Percentiles rank a stretch among this genome's conserved stretches.
phyloP scores from a whole-genome alignment of 2,113 vertebrate genomes.

The Gymnarchus niloticus region DNA sequence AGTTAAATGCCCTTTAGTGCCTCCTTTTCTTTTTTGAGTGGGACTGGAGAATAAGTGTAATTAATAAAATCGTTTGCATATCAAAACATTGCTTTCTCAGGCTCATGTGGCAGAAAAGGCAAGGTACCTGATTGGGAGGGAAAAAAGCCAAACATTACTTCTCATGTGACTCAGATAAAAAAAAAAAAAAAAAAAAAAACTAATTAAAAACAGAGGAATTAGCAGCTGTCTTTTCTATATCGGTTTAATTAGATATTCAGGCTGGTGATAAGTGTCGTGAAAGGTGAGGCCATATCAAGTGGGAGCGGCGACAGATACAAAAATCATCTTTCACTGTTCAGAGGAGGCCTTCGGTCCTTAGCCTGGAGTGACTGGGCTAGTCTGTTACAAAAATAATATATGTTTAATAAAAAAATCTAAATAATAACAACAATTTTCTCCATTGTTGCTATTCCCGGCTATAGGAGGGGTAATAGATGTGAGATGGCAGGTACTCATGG shows the following conservation, averaged over 20 bases:
- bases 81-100: slow-evolving; percentile 41
- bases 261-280: background rate
- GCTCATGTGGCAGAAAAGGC: slow-evolving; percentile 23
- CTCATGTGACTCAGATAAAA: background rate
- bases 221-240: background rate
- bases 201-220: background rate
- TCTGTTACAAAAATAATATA: background rate
- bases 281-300: background rate
- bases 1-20: slow-evolving; percentile 12
- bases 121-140: slow-evolving; percentile 26
- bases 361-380: background rate
- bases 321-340: background rate
- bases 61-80: slow-evolving; percentile 48
- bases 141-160: slow-evolving; percentile 29
- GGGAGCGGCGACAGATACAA: too few species aligned
- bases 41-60: slow-evolving; percentile 33
- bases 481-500: too few species aligned
- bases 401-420: too few species aligned
- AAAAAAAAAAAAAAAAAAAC: too few species aligned
- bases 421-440: background rate
- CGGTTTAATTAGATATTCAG: background rate
- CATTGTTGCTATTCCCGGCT: too few species aligned
- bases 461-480: too few species aligned
- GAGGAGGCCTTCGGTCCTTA: background rate
- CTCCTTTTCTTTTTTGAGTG: slow-evolving; percentile 23